Evolutionary conservation across 1,140 invertebrate genomes (phyloP), one percentile per base, ranked within the genome.

Genomic region (Heliconius melpomene): DNA sequence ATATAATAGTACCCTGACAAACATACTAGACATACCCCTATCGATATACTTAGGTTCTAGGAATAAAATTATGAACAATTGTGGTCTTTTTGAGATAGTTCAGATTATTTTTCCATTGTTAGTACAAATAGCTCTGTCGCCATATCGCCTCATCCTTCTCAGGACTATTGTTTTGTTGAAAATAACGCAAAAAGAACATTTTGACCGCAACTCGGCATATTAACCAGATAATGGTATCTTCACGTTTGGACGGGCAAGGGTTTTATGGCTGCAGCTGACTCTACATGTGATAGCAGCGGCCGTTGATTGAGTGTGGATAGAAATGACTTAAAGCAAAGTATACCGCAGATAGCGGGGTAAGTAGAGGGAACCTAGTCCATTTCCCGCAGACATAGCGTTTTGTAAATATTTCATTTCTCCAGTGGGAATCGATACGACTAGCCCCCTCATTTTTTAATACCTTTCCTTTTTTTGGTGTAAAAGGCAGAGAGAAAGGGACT

Each of bases 171-270:
- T 84, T 77, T 82, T 74, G 77, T 40, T 78, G 72, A 50, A 74
- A 82, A 79, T 66, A 83, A 60, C 72, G 74, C 77, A 82, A 79
- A 83, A 84, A 82, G 77, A 66, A 50, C 18, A 18, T 73, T 74
- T 73, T 77, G 78, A 78, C 52, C 32, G 77, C 54, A 79, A 72
- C 66, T 54, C 81, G 54, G 50, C 40, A 71, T 74, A 80, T 81
- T 82, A 82, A 78, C 20, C 77, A 82, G 81, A 84, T 82, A 82
- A 79, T 79, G 66, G 52, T 84, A 82, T 84, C 79, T 84, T 80
- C 72, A 84, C 74, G 72, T 84, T 84, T 79, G 81, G 77, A 77
- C 75, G 79, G 50, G 77, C 74, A 77, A 79, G 78, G 77, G 50
- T 77, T 84, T 80, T 79, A 80, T 84, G 79, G 40, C 71, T 46